Base-by-base conservation (phyloP, 1,140 invertebrate species). In the Condylostylus longicornis region DNA sequence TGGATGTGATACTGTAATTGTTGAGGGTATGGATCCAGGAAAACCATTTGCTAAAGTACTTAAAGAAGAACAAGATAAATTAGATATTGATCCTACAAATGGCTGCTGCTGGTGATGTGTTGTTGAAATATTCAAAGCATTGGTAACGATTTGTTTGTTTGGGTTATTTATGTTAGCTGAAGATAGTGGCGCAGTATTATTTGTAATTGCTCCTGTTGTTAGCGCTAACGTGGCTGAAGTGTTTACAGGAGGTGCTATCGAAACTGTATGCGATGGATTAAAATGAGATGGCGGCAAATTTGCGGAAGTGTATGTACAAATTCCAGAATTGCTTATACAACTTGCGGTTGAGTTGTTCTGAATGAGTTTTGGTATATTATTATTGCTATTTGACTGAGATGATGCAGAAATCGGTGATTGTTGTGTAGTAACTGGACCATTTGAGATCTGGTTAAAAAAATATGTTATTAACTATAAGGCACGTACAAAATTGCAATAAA, bases 401-500 rank as follows among this genome's bases (percentile, higher is more conserved):
- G 47, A 43, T 36, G 42, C 48, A 31, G 49, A 44, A 33, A 48
- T 40, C 31, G 46, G 44, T 19, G 46, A 45, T 18, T 46, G 41
- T 40, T 45, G 44, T 44, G 49, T 48, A 27, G 40, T 51, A 23
- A 48, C 40, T 29, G 49, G 44, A 40, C 44, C 49, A 37, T 51
- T 51, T 19, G 46, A 45, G 15, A 48, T 43, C 49, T 51, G 39
- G 34, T 47, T 44, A 19, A 21, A 35, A 37, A 23, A n/a, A n/a
- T n/a, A n/a, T n/a, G n/a, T n/a, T n/a, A n/a, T n/a, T n/a, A n/a
- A n/a, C n/a, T n/a, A n/a, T n/a, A n/a, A n/a, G n/a, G n/a, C n/a
- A n/a, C n/a, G n/a, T n/a, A n/a, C n/a, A n/a, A n/a, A n/a, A n/a
- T n/a, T n/a, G n/a, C n/a, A n/a, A 25, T n/a, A 25, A 25, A n/a